Conservation (phyloP, 1,140 invertebrate species). For the Acyrthosiphon pisum region DNA sequence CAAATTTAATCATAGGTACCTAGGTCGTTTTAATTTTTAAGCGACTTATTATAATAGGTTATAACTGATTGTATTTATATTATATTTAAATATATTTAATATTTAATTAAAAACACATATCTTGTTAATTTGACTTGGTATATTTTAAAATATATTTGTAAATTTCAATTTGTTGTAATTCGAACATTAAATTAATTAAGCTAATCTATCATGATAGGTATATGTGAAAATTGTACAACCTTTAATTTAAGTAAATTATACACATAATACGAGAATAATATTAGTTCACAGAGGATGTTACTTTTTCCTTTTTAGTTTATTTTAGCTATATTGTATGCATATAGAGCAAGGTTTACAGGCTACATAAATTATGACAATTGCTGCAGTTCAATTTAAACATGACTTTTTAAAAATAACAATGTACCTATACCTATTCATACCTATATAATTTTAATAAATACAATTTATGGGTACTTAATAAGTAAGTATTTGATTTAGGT, state of each 20-base stretch:
- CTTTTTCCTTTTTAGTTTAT: neutral
- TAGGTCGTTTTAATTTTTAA: neutral
- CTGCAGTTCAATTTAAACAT: neutral
- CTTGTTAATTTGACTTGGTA: neutral
- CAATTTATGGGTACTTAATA: neutral
- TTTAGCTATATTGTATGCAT: neutral
- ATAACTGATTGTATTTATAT: neutral
- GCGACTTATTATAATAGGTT: neutral
- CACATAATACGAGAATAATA: neutral
- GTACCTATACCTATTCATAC: neutral
- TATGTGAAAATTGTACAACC: neutral
- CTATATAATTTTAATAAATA: neutral
- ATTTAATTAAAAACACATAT: constrained; percentile 22
- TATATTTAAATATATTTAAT: neutral
- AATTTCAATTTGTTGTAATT: neutral
- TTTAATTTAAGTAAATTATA: neutral
- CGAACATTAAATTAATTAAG: neutral
- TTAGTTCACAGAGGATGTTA: no score
- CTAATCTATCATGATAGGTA: neutral
- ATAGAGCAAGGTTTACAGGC: neutral
- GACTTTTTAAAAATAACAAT: no score
- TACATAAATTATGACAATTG: neutral
- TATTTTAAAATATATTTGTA: neutral
- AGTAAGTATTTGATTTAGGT: no score
- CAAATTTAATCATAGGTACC: neutral